Evolutionary conservation across 2,888 invertebrate genomes (phyloP), one percentile per base, ranked within the genome.

Genomic region (Atethmia centrago): DNA sequence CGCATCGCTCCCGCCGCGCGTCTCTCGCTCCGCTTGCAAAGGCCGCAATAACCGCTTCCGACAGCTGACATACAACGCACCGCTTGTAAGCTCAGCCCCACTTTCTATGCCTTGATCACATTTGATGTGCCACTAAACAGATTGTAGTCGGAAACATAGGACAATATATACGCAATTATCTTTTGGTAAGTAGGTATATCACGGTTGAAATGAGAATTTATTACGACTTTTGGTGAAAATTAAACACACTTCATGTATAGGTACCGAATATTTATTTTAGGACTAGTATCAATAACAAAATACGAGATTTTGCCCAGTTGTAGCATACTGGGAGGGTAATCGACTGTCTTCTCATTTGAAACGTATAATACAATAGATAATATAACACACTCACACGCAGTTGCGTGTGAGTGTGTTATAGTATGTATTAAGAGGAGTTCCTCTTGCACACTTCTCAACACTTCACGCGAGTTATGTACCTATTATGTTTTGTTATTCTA

Each of bases 41-140:
- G n/a, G n/a, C 65, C n/a, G 71, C 69, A 73, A 82, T 73, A 73
- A 73, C 70, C 83, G 55, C 70, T 61, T 82, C 67, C 80, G 73
- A 79, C 83, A 64, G 79, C 40, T 80, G 73, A 78, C 59, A 70
- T 67, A 82, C 56, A 73, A 73, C 63, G 63, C 62, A 28, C 49
- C 45, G 36, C 56, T 40, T 72, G 59, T 71, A 65, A 59, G 68
- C 61, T 47, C 40, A 21, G 56, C 58, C 4, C 25, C 72, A 55
- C 65, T 49, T 61, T 65, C 58, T 59, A 55, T 82, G 59, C 61
- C 42, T 55, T 59, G 66, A 72, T 82, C 62, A 42, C 47, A 65
- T 80, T 81, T 55, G 8, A 51, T 62, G 55, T 49, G 62, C n/a
- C 42, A 62, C 28, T 63, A 49, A 31, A 64, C 42, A 47, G 25